These are phyloP conservation scores for Odocoileus virginianus DNA, from an alignment of 2,113 vertebrate species.

Conservation along the genomic window DNA sequence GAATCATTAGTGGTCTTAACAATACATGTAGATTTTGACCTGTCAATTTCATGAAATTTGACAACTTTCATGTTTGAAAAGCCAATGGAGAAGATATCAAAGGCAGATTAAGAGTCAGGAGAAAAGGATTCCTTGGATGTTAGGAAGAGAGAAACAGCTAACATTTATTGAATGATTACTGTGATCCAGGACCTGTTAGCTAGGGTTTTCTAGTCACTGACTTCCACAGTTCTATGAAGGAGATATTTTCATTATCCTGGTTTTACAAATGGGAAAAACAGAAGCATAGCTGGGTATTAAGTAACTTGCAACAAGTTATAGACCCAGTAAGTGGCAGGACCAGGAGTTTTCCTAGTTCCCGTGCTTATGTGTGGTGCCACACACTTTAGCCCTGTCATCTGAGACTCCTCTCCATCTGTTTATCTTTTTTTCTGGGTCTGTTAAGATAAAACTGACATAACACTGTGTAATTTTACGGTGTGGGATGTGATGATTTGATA, in stretches of 20 bases:
- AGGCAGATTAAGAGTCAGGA: neutral
- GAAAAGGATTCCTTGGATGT: neutral
- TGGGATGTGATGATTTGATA: neutral
- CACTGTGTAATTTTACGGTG: neutral
- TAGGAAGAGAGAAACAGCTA: neutral
- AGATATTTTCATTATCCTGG: neutral
- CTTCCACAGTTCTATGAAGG: neutral
- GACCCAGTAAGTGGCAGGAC: neutral
- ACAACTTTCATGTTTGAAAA: neutral
- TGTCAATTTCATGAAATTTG: neutral
- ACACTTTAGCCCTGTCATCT: neutral
- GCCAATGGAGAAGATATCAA: neutral
- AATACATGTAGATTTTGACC: neutral
- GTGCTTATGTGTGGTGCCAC: neutral
- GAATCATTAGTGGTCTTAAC: neutral
- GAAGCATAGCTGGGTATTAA: neutral
- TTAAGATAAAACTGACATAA: neutral
- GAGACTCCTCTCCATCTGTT: neutral
- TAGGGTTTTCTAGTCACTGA: neutral
- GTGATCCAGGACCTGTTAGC: neutral
- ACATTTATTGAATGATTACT: neutral
- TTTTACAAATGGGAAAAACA: neutral
- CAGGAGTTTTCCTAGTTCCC: neutral
- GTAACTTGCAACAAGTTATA: neutral
- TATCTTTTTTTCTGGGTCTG: neutral